Percentiles rank a stretch among this genome's conserved stretches.
phyloP scores from a whole-genome alignment of 2,113 vertebrate genomes.

The Sphyrna mokarran region DNA sequence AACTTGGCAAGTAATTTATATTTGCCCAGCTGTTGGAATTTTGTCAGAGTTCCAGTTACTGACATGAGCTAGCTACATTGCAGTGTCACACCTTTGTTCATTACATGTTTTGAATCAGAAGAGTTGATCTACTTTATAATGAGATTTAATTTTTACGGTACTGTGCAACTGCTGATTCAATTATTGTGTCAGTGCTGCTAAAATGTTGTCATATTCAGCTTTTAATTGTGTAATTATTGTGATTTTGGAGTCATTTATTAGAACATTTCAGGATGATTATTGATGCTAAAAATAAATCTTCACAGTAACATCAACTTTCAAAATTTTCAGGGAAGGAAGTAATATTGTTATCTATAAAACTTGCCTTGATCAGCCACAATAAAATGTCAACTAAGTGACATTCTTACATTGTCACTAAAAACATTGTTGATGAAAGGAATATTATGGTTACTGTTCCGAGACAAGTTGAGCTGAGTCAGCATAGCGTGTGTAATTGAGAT shows the following conservation, averaged over 20 bases:
- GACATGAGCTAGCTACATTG: not conserved
- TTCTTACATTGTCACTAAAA: not conserved
- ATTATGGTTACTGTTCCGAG: not conserved
- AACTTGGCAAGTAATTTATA: not conserved
- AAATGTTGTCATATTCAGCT: not conserved
- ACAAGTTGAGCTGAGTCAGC: not conserved
- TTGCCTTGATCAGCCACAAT: not conserved
- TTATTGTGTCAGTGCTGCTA: not conserved
- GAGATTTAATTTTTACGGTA: not conserved
- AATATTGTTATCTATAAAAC: not conserved
- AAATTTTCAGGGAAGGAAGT: not conserved
- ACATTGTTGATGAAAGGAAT: not conserved
- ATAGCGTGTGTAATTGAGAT: not conserved
- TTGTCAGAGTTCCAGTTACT: not conserved
- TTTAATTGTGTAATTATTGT: not conserved
- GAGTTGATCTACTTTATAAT: not conserved
- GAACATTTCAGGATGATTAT: not conserved
- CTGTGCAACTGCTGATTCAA: not conserved
- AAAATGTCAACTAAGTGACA: not conserved
- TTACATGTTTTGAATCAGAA: not conserved
- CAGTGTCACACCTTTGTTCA: not conserved
- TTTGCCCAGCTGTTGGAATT: not conserved
- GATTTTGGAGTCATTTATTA: not conserved
- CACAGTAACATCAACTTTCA: not conserved
- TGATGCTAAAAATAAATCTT: conserved; percentile 10